Conservation (phyloP, 2,113 vertebrate genomes). For the Argyrosomus japonicus region DNA sequence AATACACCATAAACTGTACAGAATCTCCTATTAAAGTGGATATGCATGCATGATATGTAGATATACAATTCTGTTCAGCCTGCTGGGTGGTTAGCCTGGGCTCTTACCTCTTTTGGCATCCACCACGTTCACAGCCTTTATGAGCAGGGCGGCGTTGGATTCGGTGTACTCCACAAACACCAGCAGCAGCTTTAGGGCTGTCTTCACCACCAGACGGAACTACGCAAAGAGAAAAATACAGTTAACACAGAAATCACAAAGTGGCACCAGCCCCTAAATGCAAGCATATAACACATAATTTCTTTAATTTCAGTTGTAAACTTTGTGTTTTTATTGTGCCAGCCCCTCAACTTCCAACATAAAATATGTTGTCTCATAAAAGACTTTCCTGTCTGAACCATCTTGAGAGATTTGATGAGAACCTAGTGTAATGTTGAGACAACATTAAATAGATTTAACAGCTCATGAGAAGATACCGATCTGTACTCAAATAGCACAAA, state of each 20-base stretch:
- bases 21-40: neutral
- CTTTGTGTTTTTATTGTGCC: neutral
- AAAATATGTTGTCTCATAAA: neutral
- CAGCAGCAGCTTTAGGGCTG: constrained; percentile 93
- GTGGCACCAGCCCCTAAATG: neutral
- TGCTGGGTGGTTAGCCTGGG: neutral
- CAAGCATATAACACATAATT: neutral
- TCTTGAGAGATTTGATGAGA: constrained; percentile 59
- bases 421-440: neutral
- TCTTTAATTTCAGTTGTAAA: neutral
- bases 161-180: constrained; percentile 98
- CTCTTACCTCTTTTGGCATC: constrained; percentile 90
- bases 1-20: neutral
- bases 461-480: constrained; percentile 14
- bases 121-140: constrained; percentile 86
- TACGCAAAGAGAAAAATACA: constrained; percentile 60
- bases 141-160: constrained; percentile 88
- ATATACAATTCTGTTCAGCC: neutral
- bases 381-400: constrained; percentile 46
- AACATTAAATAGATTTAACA: neutral
- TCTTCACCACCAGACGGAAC: constrained; percentile 98
- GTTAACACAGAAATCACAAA: neutral
- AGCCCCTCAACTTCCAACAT: neutral
- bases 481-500: neutral
- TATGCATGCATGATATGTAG: too few species aligned